A percentile compares a stretch with the other conserved stretches of the same genome.
phyloP scores from a whole-genome alignment of 2,888 invertebrate genomes.

The Carpatolechia fugitivella region DNA sequence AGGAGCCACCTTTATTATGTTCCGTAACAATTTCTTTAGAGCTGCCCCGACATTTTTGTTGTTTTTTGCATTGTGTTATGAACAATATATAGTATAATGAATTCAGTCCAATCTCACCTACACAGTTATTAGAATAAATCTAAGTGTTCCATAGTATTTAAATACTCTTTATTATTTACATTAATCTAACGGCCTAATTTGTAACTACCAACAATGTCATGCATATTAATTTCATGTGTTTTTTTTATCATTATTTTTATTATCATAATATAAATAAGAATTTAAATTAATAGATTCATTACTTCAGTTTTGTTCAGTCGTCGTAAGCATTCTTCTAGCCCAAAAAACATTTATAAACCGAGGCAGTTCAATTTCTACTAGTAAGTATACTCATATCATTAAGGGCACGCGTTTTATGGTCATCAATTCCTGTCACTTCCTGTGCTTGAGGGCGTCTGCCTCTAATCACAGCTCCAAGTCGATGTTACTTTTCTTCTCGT shows the following conservation, averaged over 20 bases:
- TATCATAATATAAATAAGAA: not conserved
- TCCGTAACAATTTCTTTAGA: not conserved
- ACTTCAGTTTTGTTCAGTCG: no score
- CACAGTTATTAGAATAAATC: not conserved
- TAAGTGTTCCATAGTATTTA: not conserved
- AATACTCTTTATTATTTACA: not conserved
- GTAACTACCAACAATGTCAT: not conserved
- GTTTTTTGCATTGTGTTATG: not conserved
- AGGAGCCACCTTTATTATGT: not conserved
- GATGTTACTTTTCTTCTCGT: no score
- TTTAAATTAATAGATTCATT: not conserved
- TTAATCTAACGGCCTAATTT: not conserved
- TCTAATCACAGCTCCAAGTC: not conserved
- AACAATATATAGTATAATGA: not conserved
- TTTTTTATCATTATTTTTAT: not conserved
- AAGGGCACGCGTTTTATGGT: not conserved
- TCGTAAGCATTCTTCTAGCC: no score
- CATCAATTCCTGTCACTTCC: conserved; percentile 10
- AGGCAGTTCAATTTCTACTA: not conserved
- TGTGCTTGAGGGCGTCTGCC: not conserved
- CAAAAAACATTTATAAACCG: no score
- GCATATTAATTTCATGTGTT: not conserved
- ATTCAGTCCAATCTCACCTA: not conserved
- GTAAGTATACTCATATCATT: not conserved
- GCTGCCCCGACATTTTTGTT: no score